A percentile compares a stretch with the other conserved stretches of the same genome.
phyloP scores from a whole-genome alignment of 2,888 invertebrate genomes.

The Tipula vernalis region DNA sequence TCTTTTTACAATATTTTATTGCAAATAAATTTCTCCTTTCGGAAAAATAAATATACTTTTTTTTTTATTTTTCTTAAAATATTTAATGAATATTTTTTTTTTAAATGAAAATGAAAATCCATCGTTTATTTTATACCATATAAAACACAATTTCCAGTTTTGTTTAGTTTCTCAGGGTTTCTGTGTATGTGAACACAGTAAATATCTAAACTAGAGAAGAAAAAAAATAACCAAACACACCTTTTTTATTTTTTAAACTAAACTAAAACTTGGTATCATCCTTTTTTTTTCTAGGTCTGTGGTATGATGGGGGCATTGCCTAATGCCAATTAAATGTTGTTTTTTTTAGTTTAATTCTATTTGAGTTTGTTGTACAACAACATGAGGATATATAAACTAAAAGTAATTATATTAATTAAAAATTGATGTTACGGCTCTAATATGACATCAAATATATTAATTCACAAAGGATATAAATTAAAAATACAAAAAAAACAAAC shows the following conservation, averaged over 20 bases:
- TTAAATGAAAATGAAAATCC: neutral
- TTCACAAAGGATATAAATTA: neutral
- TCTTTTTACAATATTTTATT: neutral
- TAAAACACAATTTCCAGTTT: neutral
- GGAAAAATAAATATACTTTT: neutral
- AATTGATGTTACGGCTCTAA: neutral
- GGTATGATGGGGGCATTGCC: neutral
- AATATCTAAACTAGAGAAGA: neutral
- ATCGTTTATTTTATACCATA: neutral
- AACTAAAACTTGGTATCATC: neutral
- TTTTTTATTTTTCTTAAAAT: neutral
- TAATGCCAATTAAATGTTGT: neutral
- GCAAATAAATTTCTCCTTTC: neutral
- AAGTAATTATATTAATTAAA: slow-evolving; percentile 4
- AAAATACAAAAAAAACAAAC: neutral
- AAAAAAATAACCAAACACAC: neutral
- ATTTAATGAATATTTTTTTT: neutral
- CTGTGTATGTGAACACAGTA: neutral
- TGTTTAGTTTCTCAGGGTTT: neutral
- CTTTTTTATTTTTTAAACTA: neutral
- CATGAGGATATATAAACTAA: neutral
- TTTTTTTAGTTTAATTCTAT: neutral
- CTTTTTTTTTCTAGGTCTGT: neutral
- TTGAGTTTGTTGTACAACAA: neutral
- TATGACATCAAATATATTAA: slow-evolving; percentile 4